These are phyloP conservation scores for Zaprionus lachaisei DNA, from an alignment of 1,140 invertebrate genomes.

Conservation along the genomic window DNA sequence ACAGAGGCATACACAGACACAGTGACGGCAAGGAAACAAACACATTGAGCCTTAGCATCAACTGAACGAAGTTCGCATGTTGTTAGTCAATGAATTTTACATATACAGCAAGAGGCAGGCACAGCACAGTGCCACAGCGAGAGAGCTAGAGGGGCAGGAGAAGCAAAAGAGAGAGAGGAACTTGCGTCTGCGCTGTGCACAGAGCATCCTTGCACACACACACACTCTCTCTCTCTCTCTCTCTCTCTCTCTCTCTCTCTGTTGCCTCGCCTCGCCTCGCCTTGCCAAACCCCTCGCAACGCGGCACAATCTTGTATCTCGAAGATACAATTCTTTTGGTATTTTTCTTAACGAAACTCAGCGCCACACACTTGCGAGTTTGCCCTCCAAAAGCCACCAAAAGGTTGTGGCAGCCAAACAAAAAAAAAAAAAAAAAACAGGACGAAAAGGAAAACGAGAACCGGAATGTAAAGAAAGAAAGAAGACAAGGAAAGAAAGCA, in stretches of 20 bases:
- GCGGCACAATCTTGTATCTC: slow-evolving; percentile 25
- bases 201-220: neutral
- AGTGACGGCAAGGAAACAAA: neutral
- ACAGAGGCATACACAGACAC: neutral
- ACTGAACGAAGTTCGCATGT: slow-evolving; percentile 66
- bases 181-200: slow-evolving; percentile 29
- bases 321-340: slow-evolving; percentile 47
- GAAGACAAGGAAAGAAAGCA: neutral
- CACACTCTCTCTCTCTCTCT: neutral
- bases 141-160: neutral
- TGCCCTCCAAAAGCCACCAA: slow-evolving; percentile 77
- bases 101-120: slow-evolving; percentile 43
- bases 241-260: neutral
- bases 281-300: too few species aligned
- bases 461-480: neutral
- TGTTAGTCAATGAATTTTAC: slow-evolving; percentile 80
- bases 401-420: slow-evolving; percentile 66
- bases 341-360: slow-evolving; percentile 65
- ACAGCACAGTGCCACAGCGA: slow-evolving; percentile 4
- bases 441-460: slow-evolving; percentile 11
- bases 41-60: slow-evolving; percentile 27
- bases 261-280: neutral
- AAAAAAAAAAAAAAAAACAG: neutral
- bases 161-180: neutral
- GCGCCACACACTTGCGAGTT: slow-evolving; percentile 41